phyloP scores from a whole-genome alignment of 92 coral and sea anemone species.

The Diadumene lineata region DNA sequence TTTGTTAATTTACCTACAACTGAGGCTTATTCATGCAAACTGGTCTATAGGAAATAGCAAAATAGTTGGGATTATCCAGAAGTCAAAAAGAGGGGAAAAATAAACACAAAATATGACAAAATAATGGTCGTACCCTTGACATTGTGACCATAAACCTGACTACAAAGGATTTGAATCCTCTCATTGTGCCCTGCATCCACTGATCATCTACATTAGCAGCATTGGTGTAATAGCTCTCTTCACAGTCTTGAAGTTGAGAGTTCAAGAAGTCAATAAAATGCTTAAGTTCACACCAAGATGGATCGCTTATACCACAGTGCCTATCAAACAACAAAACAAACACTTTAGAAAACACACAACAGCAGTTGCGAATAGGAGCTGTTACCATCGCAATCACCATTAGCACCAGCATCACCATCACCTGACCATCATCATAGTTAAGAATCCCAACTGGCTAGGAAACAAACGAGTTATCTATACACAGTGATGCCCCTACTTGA shows the following conservation, averaged over 20 bases:
- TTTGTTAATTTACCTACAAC: no score
- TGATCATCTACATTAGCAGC: conserved; percentile 47
- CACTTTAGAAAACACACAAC: no score
- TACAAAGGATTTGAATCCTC: conserved; percentile 69
- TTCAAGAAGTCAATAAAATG: conserved; percentile 85
- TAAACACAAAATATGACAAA: no score
- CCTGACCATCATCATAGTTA: not conserved
- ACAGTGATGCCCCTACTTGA: conserved; percentile 55
- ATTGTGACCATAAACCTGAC: conserved; percentile 85
- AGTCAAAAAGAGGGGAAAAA: not conserved
- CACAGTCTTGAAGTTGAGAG: conserved; percentile 82
- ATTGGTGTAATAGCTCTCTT: conserved; percentile 64
- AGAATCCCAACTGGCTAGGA: no score
- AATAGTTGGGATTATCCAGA: no score
- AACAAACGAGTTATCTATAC: no score
- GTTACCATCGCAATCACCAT: no score
- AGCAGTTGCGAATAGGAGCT: no score
- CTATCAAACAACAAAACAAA: conserved; percentile 38
- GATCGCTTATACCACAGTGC: conserved; percentile 80
- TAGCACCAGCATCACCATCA: not conserved
- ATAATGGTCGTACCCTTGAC: conserved; percentile 72
- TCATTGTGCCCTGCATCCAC: conserved; percentile 42
- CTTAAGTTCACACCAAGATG: conserved; percentile 84
- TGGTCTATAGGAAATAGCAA: no score
- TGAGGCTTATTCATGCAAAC: no score